phyloP scores from a whole-genome alignment of 1,140 invertebrate species.

The Copidosoma floridanum region DNA sequence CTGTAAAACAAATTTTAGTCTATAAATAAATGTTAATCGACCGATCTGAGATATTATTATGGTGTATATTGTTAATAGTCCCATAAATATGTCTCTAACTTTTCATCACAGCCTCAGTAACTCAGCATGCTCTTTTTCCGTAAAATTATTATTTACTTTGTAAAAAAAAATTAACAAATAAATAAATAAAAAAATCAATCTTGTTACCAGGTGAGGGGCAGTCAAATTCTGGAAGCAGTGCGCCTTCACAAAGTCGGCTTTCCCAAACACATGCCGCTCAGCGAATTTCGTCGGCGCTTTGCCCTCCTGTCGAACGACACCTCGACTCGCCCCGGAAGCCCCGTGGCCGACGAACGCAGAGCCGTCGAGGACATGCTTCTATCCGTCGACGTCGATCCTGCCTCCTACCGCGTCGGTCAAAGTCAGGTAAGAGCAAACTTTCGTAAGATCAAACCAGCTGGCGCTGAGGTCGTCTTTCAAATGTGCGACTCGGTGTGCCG shows the following conservation, averaged over 20 bases:
- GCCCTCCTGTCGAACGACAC: constrained; percentile 66
- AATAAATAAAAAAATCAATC: background rate
- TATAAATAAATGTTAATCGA: too few relatives aligned
- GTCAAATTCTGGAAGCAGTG: constrained; percentile 85
- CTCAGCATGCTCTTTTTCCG: too few relatives aligned
- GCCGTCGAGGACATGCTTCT: constrained; percentile 79
- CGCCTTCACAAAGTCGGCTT: constrained; percentile 90
- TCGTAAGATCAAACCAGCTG: too few relatives aligned
- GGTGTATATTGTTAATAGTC: too few relatives aligned
- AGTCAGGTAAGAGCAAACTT: constrained; percentile 73
- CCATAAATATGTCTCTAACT: too few relatives aligned
- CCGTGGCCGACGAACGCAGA: constrained; percentile 63
- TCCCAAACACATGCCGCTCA: constrained; percentile 83
- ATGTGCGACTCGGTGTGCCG: too few relatives aligned
- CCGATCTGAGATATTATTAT: too few relatives aligned
- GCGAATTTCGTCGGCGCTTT: constrained; percentile 85
- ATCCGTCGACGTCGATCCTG: constrained; percentile 81
- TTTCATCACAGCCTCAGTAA: too few relatives aligned
- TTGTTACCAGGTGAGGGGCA: constrained; percentile 74
- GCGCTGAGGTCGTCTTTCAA: too few relatives aligned
- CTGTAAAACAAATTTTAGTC: too few relatives aligned
- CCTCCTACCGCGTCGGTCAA: constrained; percentile 83
- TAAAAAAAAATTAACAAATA: too few relatives aligned
- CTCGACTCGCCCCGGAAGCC: constrained; percentile 56
- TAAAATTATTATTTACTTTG: constrained; percentile 4